Evolutionary conservation across 2,113 vertebrate genomes (phyloP).

Genomic region (Dascyllus trimaculatus): DNA sequence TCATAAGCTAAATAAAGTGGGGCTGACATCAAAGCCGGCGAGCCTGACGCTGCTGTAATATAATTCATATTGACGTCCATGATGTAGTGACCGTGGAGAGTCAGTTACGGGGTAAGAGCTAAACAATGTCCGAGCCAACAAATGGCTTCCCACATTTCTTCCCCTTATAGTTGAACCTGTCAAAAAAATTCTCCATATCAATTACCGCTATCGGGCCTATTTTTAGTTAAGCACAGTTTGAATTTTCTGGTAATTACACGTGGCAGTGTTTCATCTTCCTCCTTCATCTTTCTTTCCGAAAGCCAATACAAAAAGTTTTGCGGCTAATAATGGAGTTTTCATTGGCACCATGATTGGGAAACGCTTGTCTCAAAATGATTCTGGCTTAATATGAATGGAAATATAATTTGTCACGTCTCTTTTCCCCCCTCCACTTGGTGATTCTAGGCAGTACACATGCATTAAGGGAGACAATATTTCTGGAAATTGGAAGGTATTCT

Average conservation of each 20-base stretch:
- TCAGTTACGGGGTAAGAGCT: slow-evolving; percentile 43
- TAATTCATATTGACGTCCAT: slow-evolving; percentile 71
- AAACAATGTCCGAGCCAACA: slow-evolving; percentile 59
- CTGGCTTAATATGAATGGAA: slow-evolving; percentile 51
- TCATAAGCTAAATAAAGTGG: slow-evolving; percentile 75
- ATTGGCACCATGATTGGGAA: slow-evolving; percentile 13
- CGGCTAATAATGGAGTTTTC: slow-evolving; percentile 62
- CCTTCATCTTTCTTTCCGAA: slow-evolving; percentile 38
- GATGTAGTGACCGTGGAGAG: slow-evolving; percentile 64
- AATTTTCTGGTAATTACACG: slow-evolving; percentile 70
- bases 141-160: slow-evolving; percentile 37
- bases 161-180: slow-evolving; percentile 57
- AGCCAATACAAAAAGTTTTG: slow-evolving; percentile 64
- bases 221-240: slow-evolving; percentile 56
- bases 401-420: slow-evolving; percentile 48
- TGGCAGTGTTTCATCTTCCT: slow-evolving; percentile 55
- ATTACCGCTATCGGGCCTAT: slow-evolving; percentile 55
- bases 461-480: slow-evolving; percentile 49
- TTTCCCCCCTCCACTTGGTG: not conserved
- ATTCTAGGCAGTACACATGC: slow-evolving; percentile 39
- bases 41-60: slow-evolving; percentile 53
- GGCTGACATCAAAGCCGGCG: slow-evolving; percentile 70
- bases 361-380: slow-evolving; percentile 36
- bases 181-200: slow-evolving; percentile 75
- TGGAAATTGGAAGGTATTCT: slow-evolving; percentile 57